Conservation (phyloP, 2,797 vertebrate genomes). For the Ptychadena robeensis region DNA sequence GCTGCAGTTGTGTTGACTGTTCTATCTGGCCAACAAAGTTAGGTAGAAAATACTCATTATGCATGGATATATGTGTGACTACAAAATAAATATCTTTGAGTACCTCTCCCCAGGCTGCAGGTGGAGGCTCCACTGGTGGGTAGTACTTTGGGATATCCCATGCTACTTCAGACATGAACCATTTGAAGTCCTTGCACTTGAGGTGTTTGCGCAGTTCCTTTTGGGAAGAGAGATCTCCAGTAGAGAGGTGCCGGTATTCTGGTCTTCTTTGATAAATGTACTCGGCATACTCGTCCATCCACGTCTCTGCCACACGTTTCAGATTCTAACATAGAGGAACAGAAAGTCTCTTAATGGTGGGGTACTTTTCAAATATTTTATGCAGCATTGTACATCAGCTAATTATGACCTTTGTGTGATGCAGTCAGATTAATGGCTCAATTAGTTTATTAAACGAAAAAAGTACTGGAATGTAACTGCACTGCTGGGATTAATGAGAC, state of each 20-base stretch:
- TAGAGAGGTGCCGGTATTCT: conserved; percentile 87
- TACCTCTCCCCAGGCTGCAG: conserved; percentile 89
- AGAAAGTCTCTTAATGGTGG: conserved; percentile 18
- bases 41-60: no score
- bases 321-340: conserved; percentile 77
- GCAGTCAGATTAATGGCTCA: conserved; percentile 50
- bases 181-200: conserved; percentile 89
- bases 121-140: conserved; percentile 85
- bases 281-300: conserved; percentile 91
- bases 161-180: conserved; percentile 89
- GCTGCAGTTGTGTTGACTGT: no score
- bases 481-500: conserved; percentile 57
- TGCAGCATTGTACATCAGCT: conserved; percentile 55
- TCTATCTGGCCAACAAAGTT: no score
- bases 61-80: no score
- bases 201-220: conserved; percentile 86
- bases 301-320: conserved; percentile 88
- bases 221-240: conserved; percentile 85
- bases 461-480: conserved; percentile 38
- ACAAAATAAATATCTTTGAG: conserved; percentile 25
- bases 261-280: conserved; percentile 89
- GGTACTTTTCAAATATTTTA: conserved; percentile 38
- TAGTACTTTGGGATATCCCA: conserved; percentile 90
- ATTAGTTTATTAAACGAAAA: conserved; percentile 55
- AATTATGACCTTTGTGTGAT: conserved; percentile 47